phyloP scores from a whole-genome alignment of 2,888 invertebrate species.

The Zhengitettix transpicula region DNA sequence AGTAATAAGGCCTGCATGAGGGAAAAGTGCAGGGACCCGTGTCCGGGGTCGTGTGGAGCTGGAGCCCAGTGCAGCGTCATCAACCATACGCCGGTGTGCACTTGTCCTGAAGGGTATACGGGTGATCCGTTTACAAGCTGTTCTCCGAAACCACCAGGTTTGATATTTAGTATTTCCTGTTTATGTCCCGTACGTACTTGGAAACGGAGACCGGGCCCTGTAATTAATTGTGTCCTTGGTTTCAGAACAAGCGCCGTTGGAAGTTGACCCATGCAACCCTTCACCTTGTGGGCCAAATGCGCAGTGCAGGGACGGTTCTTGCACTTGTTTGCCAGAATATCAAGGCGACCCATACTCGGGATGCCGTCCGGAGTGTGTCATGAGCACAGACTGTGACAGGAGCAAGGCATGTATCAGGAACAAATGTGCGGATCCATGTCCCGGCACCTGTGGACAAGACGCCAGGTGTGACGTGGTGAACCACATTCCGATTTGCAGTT shows the following conservation, averaged over 20 bases:
- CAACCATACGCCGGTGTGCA: conserved; percentile 39
- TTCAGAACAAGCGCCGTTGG: conserved; percentile 10
- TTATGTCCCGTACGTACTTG: neutral
- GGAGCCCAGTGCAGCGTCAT: conserved; percentile 45
- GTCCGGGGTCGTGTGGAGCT: conserved; percentile 55
- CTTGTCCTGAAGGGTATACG: conserved; percentile 17
- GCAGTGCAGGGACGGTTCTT: conserved; percentile 35
- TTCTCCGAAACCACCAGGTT: conserved; percentile 30
- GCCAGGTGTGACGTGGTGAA: conserved; percentile 56
- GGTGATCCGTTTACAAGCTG: conserved; percentile 21
- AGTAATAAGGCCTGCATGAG: conserved; percentile 55
- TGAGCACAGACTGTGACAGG: conserved; percentile 45
- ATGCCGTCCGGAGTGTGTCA: conserved; percentile 55
- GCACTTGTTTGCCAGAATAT: conserved; percentile 53
- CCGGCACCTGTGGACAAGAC: conserved; percentile 49
- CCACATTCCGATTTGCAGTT: conserved; percentile 54
- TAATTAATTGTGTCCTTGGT: neutral
- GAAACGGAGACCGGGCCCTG: neutral
- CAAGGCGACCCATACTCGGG: conserved; percentile 53
- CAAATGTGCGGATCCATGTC: conserved; percentile 54
- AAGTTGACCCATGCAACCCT: conserved; percentile 18
- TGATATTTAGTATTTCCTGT: conserved; percentile 26
- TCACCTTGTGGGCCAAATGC: conserved; percentile 22
- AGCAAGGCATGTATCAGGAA: conserved; percentile 47
- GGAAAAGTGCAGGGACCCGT: conserved; percentile 60